Evolutionary conservation across 2,888 invertebrate genomes (phyloP), one percentile per base, ranked within the genome.

Genomic region (Amblyteles armatorius): DNA sequence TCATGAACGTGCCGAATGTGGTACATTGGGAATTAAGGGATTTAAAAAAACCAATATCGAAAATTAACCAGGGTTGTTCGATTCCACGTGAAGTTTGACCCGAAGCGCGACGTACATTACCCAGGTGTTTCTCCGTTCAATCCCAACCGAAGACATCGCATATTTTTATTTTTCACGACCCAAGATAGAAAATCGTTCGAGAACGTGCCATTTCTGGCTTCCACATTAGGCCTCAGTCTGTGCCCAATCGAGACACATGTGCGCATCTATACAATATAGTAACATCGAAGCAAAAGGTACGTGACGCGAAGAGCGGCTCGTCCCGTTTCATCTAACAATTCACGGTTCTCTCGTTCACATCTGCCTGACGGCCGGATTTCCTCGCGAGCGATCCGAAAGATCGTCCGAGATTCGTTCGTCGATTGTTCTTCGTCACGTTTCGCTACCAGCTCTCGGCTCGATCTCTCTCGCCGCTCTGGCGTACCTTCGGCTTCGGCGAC

Each of bases 341-440:
- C 63, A 78, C 60, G 79, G 65, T 57, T 79, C 48, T 71, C 26
- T 33, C 60, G 63, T 77, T 60, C 73, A 55, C 84, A 84, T 85
- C 82, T 85, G 82, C 76, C 79, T 71, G 68, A 65, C 76, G 60
- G 67, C 50, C 67, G 76, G 50, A 6, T 63, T 76, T 65, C 2
- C 9, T 60, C 29, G 40, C 50, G 33, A 57, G 57, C 36, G 57
- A 40, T 19, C 48, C 69, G 69, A 79, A 67, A 79, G 84, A 85
- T 83, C 83, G 80, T 16, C 65, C 33, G 77, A 77, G 83, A 83
- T 83, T 82, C 84, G 82, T 82, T 13, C 13, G 84, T 60, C 84
- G 84, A 85, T 85, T 85, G 84, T 85, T 85, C 84, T 73, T 57
- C 73, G 69, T 85, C 84, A 85, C 84, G 84, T 74, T 79, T 71